Base-by-base conservation (phyloP, 2,888 invertebrate species). In the Celastrina argiolus region DNA sequence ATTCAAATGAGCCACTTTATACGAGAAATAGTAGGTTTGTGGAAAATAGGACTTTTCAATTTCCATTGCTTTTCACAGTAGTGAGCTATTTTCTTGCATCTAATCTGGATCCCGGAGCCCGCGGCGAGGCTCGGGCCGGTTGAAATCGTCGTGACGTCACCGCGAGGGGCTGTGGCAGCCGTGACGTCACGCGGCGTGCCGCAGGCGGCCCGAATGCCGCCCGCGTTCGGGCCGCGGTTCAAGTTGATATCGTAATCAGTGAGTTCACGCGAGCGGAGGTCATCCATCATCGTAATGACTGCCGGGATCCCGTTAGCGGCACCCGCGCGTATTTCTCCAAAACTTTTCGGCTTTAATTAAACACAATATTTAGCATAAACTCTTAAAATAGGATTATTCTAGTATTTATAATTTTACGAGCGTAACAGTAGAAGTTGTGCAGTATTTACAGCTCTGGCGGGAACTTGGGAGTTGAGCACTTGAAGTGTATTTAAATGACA, bases 351-450 rank as follows among this genome's bases (percentile, higher is more conserved):
- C 51, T 51, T 51, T 51, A 51, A 51, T 51, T 51, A 51, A 51
- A 51, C 51, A 51, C 51, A 51, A 51, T 51, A 51, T 51, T 51
- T 51, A 26, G 12, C 51, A 45, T 45, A 26, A 51, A 51, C 51
- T 51, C 22, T 51, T 51, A 26, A 51, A 51, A 51, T 51, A 26
- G 22, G 22, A 14, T 51, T 51, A 51, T 18, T 51, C 10, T 51
- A 45, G 8, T 45, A 51, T 22, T 51, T 51, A 51, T 34, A 59
- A 34, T 59, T 59, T 59, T 12, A n/a, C 59, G 16, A 59, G 59
- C 34, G 18, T 34, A 51, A 51, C 22, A 51, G 51, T 51, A 10
- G 34, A 59, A 34, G 34, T 34, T 59, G 59, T 18, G 18, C 31
- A 18, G 36, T 59, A 59, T 59, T 59, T 59, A 59, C 34, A 34